Base-by-base conservation (phyloP, 1,140 invertebrate species). In the Oscheius sp. region DNA sequence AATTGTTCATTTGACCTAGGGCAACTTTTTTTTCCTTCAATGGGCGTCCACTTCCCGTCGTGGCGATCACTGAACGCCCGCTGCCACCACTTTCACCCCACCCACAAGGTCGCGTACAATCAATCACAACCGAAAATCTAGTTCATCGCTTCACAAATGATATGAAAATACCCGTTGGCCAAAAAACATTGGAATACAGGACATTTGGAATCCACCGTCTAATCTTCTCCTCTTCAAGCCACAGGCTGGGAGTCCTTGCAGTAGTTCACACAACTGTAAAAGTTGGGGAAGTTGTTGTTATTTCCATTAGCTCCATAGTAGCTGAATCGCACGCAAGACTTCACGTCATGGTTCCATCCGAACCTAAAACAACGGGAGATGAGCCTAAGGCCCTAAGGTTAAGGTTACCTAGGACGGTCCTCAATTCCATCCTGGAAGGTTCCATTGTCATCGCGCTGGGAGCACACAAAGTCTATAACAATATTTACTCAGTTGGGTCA, bases 251-350 rank as follows among this genome's bases (percentile, higher is more conserved):
- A 71, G 26, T 74, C 65, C 28, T 68, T 35, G 34, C 75, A 76
- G 38, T 63, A 76, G 38, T 26, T 64, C 61, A 76, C 64, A 36
- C 75, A 76, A 29, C 55, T 61, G 29, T 49, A 45, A 61, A 76
- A 76, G 28, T 73, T 76, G 13, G 75, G 75, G 61, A 76, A 76
- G 45, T 76, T 76, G 38, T 76, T 76, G 38, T 74, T 75, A 31
- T 76, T 76, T 42, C 75, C 75, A 55, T 76, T 74, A 35, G 66
- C 66, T 35, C 75, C 75, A 29, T 76, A 76, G 64, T 76, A 76
- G 35, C 72, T 75, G 36, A 78, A 76, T 31, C 75, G 76, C 13
- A 69, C 66, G 38, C 75, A 76, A 55, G 58, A 66, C 45, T 78
- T 78, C 18, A 76, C 70, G 42, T 68, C 61, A 28, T 66, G 35